phyloP scores from a whole-genome alignment of 2,888 invertebrate species.

The Tridacna crocea region DNA sequence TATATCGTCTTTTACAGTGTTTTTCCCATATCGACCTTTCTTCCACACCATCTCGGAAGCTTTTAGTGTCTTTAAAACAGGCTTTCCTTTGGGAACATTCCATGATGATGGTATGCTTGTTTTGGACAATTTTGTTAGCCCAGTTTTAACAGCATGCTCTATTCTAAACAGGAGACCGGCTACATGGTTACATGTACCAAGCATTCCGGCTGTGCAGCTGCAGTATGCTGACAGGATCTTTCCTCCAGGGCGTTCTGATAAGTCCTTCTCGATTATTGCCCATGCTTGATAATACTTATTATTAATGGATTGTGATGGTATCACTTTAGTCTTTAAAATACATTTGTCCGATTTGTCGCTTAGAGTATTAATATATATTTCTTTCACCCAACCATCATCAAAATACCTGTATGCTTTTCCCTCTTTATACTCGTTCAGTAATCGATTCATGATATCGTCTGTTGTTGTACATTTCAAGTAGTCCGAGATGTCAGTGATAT shows the following conservation, averaged over 20 bases:
- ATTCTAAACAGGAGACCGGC: slow-evolving; percentile 36
- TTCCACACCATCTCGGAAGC: slow-evolving; percentile 13
- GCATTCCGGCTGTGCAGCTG: slow-evolving; percentile 52
- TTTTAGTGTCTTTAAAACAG: slow-evolving; percentile 4
- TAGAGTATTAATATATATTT: slow-evolving; percentile 44
- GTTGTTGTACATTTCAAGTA: slow-evolving; percentile 34
- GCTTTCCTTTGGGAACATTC: slow-evolving; percentile 39
- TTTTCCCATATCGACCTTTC: slow-evolving; percentile 28
- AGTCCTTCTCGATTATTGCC: slow-evolving; percentile 37
- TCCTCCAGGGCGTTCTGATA: slow-evolving; percentile 17
- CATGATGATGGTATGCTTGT: slow-evolving; percentile 25
- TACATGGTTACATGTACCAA: slow-evolving; percentile 43
- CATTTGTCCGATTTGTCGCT: slow-evolving; percentile 26
- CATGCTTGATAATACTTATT: slow-evolving; percentile 53
- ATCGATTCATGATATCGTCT: slow-evolving; percentile 28
- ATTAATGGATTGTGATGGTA: slow-evolving; percentile 52
- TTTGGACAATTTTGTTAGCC: slow-evolving; percentile 20
- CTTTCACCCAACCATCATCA: slow-evolving; percentile 53
- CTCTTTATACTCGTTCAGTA: slow-evolving; percentile 56
- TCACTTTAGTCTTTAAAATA: slow-evolving; percentile 48
- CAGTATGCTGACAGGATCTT: slow-evolving; percentile 41
- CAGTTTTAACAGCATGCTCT: slow-evolving; percentile 46
- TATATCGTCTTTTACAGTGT: slow-evolving; percentile 1
- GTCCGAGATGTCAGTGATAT: slow-evolving; percentile 52
- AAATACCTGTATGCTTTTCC: slow-evolving; percentile 57